Evolutionary conservation across 2,113 vertebrate species (phyloP).

Genomic region (Rhea pennata): DNA sequence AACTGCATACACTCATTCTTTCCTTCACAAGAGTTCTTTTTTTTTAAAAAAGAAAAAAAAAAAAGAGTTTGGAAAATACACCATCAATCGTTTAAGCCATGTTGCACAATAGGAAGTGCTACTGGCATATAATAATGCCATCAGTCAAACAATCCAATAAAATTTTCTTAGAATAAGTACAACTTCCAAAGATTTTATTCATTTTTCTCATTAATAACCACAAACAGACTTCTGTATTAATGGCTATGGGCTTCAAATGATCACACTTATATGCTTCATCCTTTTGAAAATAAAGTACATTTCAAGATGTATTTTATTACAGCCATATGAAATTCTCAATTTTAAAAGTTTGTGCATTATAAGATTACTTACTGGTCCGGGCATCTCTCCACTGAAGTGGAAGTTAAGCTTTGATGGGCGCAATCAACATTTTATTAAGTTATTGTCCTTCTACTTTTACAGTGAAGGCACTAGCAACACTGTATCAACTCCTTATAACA

Average conservation of each 20-base stretch:
- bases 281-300: neutral
- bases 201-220: neutral
- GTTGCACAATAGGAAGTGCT: neutral
- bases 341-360: neutral
- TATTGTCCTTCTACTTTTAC: rapidly evolving
- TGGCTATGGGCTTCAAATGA: neutral
- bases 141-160: neutral
- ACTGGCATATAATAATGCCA: neutral
- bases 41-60: too few relatives aligned
- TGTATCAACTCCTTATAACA: rapidly evolving
- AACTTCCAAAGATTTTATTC: neutral
- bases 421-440: neutral
- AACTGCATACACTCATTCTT: neutral
- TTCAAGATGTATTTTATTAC: neutral
- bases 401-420: neutral
- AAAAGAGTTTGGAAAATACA: neutral
- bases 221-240: too few relatives aligned
- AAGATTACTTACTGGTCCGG: neutral
- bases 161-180: neutral
- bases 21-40: neutral
- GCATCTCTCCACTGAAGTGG: neutral
- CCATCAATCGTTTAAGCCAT: neutral
- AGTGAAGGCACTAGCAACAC: rapidly evolving
- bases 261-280: neutral
- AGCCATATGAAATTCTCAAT: neutral